phyloP scores from a whole-genome alignment of 2,888 invertebrate species.

The Arge pagana region DNA sequence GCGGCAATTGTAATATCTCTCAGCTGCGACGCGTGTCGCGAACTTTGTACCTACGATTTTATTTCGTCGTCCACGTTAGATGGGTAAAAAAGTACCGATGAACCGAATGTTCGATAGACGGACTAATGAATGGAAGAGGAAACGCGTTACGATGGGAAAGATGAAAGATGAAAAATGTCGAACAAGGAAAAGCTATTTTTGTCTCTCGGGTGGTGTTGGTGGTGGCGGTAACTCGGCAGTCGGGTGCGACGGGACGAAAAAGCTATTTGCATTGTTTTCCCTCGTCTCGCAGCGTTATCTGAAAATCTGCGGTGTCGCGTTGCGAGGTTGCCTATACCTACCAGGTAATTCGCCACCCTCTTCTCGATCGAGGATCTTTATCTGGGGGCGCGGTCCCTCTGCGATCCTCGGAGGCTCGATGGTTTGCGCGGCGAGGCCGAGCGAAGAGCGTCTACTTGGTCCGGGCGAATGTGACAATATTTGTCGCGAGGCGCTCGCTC shows the following conservation, averaged over 20 bases:
- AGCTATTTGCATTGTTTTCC: constrained; percentile 29
- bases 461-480: constrained; percentile 44
- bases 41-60: too few relatives aligned
- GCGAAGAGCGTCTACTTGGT: constrained; percentile 19
- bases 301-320: constrained; percentile 18
- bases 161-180: constrained; percentile 17
- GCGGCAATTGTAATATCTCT: too few relatives aligned
- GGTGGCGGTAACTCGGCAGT: constrained; percentile 2
- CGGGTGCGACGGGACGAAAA: constrained; percentile 1
- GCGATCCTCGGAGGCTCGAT: neutral
- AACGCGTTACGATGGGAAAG: too few relatives aligned
- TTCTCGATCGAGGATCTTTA: constrained; percentile 38
- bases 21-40: too few relatives aligned
- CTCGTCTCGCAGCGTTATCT: constrained; percentile 22
- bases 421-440: constrained; percentile 3
- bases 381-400: constrained; percentile 30
- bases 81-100: too few relatives aligned
- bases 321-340: constrained; percentile 29
- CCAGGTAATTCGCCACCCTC: constrained; percentile 45
- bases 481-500: constrained; percentile 38
- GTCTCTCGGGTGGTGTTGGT: constrained; percentile 6
- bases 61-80: too few relatives aligned
- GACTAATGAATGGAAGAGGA: too few relatives aligned
- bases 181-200: constrained; percentile 16
- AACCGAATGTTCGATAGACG: too few relatives aligned